Percentiles rank a stretch among this genome's conserved stretches.
These are phyloP conservation scores for Macroteleia sp. DNA, from an alignment of 2,888 invertebrate genomes.

Conservation along the genomic window DNA sequence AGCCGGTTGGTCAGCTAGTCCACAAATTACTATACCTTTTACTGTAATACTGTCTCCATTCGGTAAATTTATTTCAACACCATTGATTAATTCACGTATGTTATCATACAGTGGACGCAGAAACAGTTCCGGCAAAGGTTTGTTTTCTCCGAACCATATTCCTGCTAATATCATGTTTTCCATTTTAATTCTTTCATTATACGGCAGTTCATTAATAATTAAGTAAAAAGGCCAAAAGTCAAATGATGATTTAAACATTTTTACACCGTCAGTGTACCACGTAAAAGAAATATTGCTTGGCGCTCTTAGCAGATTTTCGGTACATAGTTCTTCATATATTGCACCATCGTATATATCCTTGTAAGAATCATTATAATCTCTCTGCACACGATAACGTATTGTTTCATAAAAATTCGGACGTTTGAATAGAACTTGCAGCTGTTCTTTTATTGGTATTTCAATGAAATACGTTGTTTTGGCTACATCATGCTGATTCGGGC, in stretches of 20 bases:
- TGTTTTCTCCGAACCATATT: not conserved
- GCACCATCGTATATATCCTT: not conserved
- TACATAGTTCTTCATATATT: not conserved
- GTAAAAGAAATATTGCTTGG: not conserved
- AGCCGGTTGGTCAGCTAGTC: not conserved
- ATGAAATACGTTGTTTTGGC: conserved; percentile 2
- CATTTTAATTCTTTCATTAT: not conserved
- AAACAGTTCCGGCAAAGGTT: conserved; percentile 17
- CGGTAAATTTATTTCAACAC: too few relatives aligned
- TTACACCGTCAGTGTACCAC: not conserved
- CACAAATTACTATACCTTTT: conserved; percentile 1
- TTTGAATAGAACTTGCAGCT: not conserved
- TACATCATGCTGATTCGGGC: not conserved
- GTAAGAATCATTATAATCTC: too few relatives aligned
- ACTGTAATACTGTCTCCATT: too few relatives aligned
- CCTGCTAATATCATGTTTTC: not conserved
- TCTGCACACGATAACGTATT: too few relatives aligned
- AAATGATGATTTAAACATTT: not conserved
- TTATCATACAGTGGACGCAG: conserved; percentile 11
- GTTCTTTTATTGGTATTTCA: conserved; percentile 2
- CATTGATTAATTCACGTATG: too few relatives aligned
- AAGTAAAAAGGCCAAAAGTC: not conserved
- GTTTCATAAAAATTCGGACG: not conserved
- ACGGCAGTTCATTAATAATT: not conserved
- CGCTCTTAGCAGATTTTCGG: not conserved